These are phyloP conservation scores for Spatula clypeata DNA, from an alignment of 2,797 vertebrate species.

Conservation along the genomic window DNA sequence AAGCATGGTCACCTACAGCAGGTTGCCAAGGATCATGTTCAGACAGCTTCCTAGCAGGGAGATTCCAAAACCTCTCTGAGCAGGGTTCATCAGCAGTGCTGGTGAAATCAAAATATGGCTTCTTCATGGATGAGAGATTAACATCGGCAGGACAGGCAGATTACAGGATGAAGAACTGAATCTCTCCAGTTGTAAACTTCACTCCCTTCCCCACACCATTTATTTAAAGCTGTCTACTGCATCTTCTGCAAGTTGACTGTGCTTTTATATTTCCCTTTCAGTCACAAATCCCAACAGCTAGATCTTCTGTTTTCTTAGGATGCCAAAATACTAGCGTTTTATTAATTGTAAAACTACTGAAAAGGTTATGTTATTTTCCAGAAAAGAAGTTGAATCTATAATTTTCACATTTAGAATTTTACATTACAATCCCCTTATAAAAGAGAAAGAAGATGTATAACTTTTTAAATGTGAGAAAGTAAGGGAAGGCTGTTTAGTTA, in stretches of 20 bases:
- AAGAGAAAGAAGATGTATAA: neutral
- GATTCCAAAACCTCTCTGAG: neutral
- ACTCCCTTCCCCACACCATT: neutral
- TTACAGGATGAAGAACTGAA: neutral
- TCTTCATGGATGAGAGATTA: neutral
- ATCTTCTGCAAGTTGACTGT: neutral
- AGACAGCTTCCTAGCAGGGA: neutral
- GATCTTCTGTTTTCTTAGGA: neutral
- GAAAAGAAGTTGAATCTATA: neutral
- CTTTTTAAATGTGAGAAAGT: neutral
- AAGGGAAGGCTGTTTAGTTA: neutral
- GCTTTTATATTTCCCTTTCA: neutral
- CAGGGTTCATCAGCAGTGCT: neutral
- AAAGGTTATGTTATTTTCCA: neutral
- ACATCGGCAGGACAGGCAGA: neutral
- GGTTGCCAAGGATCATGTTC: too few relatives aligned
- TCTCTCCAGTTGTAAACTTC: neutral
- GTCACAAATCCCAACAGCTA: neutral
- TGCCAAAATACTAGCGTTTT: neutral
- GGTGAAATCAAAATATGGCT: neutral
- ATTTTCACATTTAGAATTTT: neutral
- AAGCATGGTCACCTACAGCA: neutral
- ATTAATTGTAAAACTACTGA: neutral
- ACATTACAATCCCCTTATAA: neutral
- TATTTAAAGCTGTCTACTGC: neutral